These are phyloP conservation scores for Microcebus jonahi DNA, from an alignment of 2,113 vertebrate species.

Conservation along the genomic window DNA sequence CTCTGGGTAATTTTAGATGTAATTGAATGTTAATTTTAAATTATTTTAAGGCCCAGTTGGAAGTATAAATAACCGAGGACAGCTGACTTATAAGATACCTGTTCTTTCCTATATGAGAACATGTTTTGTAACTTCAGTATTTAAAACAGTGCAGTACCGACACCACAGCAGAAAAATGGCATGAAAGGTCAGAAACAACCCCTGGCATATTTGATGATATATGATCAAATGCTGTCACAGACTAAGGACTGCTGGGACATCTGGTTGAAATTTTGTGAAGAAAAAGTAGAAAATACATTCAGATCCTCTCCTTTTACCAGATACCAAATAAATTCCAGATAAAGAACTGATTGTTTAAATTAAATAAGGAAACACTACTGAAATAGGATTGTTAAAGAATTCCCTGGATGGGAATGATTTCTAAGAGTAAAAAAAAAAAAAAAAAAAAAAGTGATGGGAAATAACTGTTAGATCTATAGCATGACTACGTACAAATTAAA, in stretches of 20 bases:
- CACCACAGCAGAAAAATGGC: not conserved
- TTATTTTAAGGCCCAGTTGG: not conserved
- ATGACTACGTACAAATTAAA: not conserved
- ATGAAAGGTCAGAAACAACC: not conserved
- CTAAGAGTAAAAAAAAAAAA: not conserved
- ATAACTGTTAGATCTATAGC: not conserved
- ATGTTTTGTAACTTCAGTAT: not conserved
- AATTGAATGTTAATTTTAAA: not conserved
- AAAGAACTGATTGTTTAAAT: not conserved
- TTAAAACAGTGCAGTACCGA: not conserved
- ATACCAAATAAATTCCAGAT: not conserved
- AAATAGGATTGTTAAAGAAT: not conserved
- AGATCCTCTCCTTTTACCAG: not conserved
- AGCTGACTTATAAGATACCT: not conserved
- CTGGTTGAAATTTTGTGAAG: not conserved
- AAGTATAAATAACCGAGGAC: not conserved
- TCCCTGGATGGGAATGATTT: not conserved
- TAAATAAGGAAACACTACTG: not conserved
- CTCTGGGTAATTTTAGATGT: not conserved
- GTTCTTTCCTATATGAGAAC: not conserved
- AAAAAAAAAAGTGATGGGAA: not conserved
- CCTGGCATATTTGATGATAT: accelerated
- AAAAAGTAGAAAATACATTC: not conserved
- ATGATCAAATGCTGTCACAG: not conserved
- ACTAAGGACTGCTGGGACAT: not conserved